A percentile compares a stretch with the other conserved stretches of the same genome.
Conservation (phyloP, 2,797 vertebrate species). For the Hemibagrus guttatus region DNA sequence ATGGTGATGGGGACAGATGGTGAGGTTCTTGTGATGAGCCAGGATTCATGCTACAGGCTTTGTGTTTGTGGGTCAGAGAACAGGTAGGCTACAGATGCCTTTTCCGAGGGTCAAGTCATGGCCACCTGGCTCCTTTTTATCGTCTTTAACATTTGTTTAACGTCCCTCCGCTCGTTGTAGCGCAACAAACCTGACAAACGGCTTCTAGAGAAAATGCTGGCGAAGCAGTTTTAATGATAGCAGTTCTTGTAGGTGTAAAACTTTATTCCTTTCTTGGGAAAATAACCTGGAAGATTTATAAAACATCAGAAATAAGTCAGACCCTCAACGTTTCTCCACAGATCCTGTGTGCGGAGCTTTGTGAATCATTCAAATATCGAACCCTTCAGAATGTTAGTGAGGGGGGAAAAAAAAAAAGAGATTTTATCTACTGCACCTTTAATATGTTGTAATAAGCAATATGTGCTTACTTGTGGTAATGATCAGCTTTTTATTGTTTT, state of each 20-base stretch:
- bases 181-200: not conserved
- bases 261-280: not conserved
- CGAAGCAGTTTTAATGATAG: not conserved
- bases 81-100: slow-evolving; percentile 53
- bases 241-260: not conserved
- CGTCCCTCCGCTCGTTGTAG: not conserved
- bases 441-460: not conserved
- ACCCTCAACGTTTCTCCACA: not conserved
- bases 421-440: not conserved
- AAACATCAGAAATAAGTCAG: not conserved
- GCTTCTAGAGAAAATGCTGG: not conserved
- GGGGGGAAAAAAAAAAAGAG: not conserved
- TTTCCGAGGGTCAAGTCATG: slow-evolving; percentile 41
- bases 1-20: slow-evolving; percentile 54
- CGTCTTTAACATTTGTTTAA: not conserved
- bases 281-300: not conserved
- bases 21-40: slow-evolving; percentile 39
- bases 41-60: slow-evolving; percentile 8
- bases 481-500: not conserved
- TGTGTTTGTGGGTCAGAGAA: slow-evolving; percentile 47
- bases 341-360: not conserved
- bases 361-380: not conserved
- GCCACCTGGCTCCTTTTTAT: slow-evolving; percentile 18
- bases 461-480: not conserved
- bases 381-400: not conserved